Percentiles rank a stretch among this genome's conserved stretches.
Evolutionary conservation across 2,888 invertebrate species (phyloP).

Genomic region (Volucella inanis): DNA sequence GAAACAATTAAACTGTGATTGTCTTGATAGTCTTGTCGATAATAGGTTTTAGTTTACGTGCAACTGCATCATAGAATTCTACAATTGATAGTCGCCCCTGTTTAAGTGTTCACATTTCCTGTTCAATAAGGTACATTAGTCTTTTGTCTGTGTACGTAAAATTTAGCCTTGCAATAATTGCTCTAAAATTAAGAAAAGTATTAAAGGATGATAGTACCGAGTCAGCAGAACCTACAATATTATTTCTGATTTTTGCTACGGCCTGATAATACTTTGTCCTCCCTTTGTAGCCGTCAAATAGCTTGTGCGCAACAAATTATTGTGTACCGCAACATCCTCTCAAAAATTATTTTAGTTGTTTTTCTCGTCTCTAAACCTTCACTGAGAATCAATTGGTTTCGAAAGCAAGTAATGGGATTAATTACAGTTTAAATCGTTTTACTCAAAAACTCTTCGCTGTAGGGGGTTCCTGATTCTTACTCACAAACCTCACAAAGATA

Average conservation of each 20-base stretch:
- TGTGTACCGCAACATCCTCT: slow-evolving; percentile 10
- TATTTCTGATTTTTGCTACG: neutral
- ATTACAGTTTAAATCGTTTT: slow-evolving; percentile 8
- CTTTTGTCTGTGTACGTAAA: neutral
- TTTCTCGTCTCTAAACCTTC: neutral
- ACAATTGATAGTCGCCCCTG: neutral
- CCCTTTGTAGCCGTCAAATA: neutral
- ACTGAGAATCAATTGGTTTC: slow-evolving; percentile 19
- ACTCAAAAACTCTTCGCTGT: slow-evolving; percentile 41
- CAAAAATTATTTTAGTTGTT: slow-evolving; percentile 19
- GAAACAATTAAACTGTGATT: slow-evolving; percentile 32
- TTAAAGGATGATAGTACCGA: neutral
- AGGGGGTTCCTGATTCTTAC: slow-evolving; percentile 19
- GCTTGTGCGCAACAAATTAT: neutral
- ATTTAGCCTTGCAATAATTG: neutral
- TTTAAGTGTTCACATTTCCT: neutral
- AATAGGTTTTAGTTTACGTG: too few species aligned
- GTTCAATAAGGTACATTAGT: neutral
- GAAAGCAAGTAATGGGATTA: slow-evolving; percentile 31
- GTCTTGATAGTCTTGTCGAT: too few species aligned
- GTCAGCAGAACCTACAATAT: neutral
- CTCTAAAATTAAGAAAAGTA: too few species aligned
- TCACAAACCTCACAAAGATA: slow-evolving; percentile 16
- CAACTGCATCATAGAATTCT: neutral
- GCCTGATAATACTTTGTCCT: neutral